Evolutionary conservation across 2,113 vertebrate genomes (phyloP).

Genomic region (Meriones unguiculatus): DNA sequence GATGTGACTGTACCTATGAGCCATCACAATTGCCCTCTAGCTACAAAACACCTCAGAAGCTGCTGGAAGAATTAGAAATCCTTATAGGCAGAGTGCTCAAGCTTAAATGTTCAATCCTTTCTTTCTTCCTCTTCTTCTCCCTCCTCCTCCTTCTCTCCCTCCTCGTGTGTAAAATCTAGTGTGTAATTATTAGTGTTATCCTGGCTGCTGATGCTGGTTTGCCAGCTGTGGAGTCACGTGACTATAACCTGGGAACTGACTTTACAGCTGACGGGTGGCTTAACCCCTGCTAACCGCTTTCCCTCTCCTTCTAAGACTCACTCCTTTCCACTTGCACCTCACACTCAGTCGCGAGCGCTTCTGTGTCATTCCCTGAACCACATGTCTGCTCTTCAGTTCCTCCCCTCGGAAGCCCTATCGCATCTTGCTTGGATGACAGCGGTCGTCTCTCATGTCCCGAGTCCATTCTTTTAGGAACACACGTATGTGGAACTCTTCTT

Average conservation of each 20-base stretch:
- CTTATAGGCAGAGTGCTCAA: neutral
- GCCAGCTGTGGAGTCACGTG: neutral
- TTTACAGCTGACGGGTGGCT: neutral
- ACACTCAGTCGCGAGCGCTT: neutral
- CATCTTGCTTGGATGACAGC: neutral
- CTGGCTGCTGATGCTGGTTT: neutral
- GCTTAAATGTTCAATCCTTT: neutral
- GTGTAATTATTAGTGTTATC: neutral
- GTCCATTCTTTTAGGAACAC: neutral
- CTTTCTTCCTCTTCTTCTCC: neutral
- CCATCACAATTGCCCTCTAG: neutral
- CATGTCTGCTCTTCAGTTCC: neutral
- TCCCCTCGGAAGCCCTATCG: neutral
- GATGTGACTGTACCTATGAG: fast-evolving
- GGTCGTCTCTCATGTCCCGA: neutral
- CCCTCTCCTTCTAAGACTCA: neutral
- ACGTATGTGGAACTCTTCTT: neutral
- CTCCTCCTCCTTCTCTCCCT: neutral
- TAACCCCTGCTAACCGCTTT: neutral
- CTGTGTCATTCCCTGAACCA: too few relatives aligned
- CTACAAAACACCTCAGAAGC: neutral
- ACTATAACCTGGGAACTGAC: neutral
- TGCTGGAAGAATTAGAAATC: neutral
- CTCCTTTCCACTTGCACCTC: neutral
- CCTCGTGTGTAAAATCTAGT: neutral